Conservation (phyloP, 2,888 invertebrate genomes). For the Apamea epomidion region DNA sequence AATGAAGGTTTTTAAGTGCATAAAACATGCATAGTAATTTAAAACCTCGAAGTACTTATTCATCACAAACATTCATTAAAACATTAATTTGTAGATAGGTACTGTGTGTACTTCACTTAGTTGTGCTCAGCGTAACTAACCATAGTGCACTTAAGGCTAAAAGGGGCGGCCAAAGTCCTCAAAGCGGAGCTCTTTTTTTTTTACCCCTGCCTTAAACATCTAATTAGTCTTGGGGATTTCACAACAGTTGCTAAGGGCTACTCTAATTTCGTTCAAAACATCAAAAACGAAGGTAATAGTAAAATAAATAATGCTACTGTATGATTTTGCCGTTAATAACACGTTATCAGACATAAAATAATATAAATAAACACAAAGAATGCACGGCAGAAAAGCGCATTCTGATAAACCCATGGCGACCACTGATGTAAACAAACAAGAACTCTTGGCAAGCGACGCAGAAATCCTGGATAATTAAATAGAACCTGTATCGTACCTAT, state of each 20-base stretch:
- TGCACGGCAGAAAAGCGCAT: constrained; percentile 64
- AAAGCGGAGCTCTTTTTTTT: constrained; percentile 9
- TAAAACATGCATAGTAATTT: constrained; percentile 29
- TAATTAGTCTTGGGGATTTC: constrained; percentile 41
- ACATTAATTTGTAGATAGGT: constrained; percentile 12
- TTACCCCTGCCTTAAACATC: constrained; percentile 15
- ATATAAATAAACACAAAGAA: constrained; percentile 78
- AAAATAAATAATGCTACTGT: not conserved
- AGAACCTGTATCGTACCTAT: constrained; percentile 30
- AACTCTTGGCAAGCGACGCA: constrained; percentile 41
- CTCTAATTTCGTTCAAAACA: not conserved
- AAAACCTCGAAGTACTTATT: constrained; percentile 12
- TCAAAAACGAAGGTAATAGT: not conserved
- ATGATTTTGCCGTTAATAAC: constrained; percentile 16
- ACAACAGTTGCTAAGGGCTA: constrained; percentile 22
- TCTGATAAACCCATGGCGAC: constrained; percentile 74
- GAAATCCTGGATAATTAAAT: constrained; percentile 41
- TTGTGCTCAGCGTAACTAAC: not conserved
- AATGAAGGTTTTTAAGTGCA: constrained; percentile 2
- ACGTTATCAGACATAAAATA: constrained; percentile 46
- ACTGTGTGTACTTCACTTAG: not conserved
- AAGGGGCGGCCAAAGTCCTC: constrained; percentile 31
- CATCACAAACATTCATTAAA: constrained; percentile 20
- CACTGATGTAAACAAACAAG: constrained; percentile 76
- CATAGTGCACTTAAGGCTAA: not conserved